These are phyloP conservation scores for Drosophila nigricruria DNA, from an alignment of 2,888 invertebrate genomes.

Conservation along the genomic window DNA sequence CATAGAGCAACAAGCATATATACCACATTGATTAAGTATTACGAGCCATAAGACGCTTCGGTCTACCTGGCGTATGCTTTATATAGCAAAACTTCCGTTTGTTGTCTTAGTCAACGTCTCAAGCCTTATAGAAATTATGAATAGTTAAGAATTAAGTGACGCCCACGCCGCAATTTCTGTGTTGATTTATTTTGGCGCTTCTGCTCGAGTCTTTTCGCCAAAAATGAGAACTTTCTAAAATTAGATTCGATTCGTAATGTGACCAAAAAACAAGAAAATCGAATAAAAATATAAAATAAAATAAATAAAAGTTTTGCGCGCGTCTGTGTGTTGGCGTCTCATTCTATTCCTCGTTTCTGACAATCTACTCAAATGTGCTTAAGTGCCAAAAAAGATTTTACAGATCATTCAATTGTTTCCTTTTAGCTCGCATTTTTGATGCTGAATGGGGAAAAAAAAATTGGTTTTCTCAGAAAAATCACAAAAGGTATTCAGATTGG, in stretches of 20 bases:
- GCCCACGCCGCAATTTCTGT: conserved; percentile 39
- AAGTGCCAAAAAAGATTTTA: conserved; percentile 24
- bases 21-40: conserved; percentile 27
- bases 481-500: conserved; percentile 18
- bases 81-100: conserved; percentile 17
- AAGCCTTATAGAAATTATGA: conserved; percentile 35
- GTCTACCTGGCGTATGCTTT: conserved; percentile 4
- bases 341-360: conserved; percentile 30
- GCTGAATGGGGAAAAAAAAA: conserved; percentile 18
- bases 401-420: conserved; percentile 20
- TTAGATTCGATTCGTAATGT: conserved; percentile 78
- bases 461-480: conserved; percentile 24
- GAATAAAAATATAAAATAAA: conserved; percentile 6
- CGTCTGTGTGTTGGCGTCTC: conserved; percentile 11
- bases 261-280: conserved; percentile 23
- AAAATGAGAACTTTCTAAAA: conserved; percentile 63
- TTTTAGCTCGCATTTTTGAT: conserved; percentile 16
- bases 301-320: conserved; percentile 20
- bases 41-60: neutral
- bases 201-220: conserved; percentile 31
- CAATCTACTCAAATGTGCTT: conserved; percentile 21
- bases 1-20: conserved; percentile 8
- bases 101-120: conserved; percentile 39
- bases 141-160: conserved; percentile 9
- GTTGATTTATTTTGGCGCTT: conserved; percentile 39